Base-by-base conservation (phyloP, 2,797 vertebrate genomes). In the Prunella strophiata region DNA sequence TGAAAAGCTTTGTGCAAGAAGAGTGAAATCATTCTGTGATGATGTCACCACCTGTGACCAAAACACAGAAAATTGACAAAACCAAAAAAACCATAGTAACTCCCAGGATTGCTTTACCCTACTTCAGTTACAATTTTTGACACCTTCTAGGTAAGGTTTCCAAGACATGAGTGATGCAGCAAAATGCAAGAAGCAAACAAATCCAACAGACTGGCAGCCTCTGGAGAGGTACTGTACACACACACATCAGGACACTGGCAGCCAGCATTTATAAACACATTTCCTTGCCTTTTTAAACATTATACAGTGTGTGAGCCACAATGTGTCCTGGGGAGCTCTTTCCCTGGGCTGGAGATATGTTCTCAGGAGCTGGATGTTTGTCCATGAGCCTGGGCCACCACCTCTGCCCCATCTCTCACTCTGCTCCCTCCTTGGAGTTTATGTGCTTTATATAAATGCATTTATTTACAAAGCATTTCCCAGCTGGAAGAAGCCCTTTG, bases 401-500 rank as follows among this genome's bases (percentile, higher is more conserved):
- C 54, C 80, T 91, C 62, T 84, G 63, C 32, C 45, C 43, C 32
- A 11, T 26, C 32, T 48, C 68, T 91, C 55, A 5, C 48, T 82
- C 43, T 74, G 54, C 55, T 72, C 19, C n/a, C 59, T 65, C 34
- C 26, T 55, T 66, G 50, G 13, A 10, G 16, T 78, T 94, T 89
- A 70, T 9, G 0, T 22, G 16, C 34, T 67, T 86, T 83, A 66
- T 78, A n/a, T 47, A 81, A 78, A 47, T 34, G 14, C 57, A 67
- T 88, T 88, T 90, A 76, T 93, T 95, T 93, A 76, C 74, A 88
- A 85, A 87, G 80, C 54, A 16, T 82, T 90, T 84, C 51, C 80
- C 42, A 61, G 57, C 88, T 93, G 70, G 80, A 88, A 82, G 30
- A 85, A 93, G 71, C 42, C 88, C 61, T 94, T 80, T 91, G 59